Evolutionary conservation across 2,797 vertebrate species (phyloP), one percentile per base, ranked within the genome.

Genomic region (Labroides dimidiatus): DNA sequence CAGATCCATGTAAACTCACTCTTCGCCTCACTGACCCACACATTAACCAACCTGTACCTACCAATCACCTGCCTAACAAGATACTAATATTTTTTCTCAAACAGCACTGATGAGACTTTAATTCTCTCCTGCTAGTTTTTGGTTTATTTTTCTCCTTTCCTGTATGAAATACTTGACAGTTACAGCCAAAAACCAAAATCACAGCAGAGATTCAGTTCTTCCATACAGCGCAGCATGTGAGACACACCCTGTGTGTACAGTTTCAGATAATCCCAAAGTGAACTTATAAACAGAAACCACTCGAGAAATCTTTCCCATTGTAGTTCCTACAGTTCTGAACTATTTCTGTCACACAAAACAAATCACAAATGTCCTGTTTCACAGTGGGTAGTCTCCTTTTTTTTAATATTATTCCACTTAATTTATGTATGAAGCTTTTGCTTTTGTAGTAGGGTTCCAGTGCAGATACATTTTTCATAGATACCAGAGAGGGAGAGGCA

Each of bases 311-410:
- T 21, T 33, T 72, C 49, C 51, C 36, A 24, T 36, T 41, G 37
- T 53, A 66, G 6, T 36, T 77, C 59, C 64, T 20, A 1, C 17
- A 20, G 10, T 27, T 48, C 15, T 36, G 53, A 4, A 36, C 50
- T 59, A 51, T 75, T 77, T 72, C 69, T 69, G 47, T 74, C 80
- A 65, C 19, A 41, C n/a, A 30, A 60, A 37, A 54, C 58, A 65
- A 60, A 62, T 20, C 17, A 42, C 37, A 51, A 57, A 54, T 75
- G 43, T 59, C 13, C 44, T 24, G 20, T 63, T 64, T 58, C 52
- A 15, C 58, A 59, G 55, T 59, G 53, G 45, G 54, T 67, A 57
- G 49, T 50, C 24, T 70, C 44, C 24, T 70, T 41, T n/a, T n/a
- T 60, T 63, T 44, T 63, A n/a, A 63, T 12, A 50, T 72, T 43